Evolutionary conservation across 2,888 invertebrate genomes (phyloP), one percentile per base, ranked within the genome.

Genomic region (Listrodromus nycthemerus): DNA sequence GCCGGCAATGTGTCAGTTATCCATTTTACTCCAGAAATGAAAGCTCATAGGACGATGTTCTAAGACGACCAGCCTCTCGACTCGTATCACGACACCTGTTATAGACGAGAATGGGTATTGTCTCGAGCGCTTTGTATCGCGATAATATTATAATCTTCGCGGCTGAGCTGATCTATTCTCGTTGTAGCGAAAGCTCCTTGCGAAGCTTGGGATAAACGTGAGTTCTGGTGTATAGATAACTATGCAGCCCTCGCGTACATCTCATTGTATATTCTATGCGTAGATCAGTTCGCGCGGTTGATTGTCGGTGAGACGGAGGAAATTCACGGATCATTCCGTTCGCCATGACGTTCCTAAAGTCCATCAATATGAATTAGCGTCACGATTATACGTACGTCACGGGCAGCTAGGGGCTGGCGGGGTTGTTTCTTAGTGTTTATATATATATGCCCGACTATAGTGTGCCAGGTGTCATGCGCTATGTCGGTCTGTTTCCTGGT

Each of bases 291-390:
- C 65, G 63, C 13, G 30, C 80, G 33, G 80, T 77, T 69, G 73
- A 77, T 83, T 80, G 58, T 76, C 80, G 58, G 30, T 45, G 63
- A 63, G 83, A 77, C 83, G 77, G 63, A 73, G 67, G 65, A 77
- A 78, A 84, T 84, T 84, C 74, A 84, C 77, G 78, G 77, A 77
- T 80, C 80, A 74, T 80, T 77, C 73, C 80, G 69, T 74, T 70
- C 80, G 74, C 65, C 73, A 33, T 33, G 78, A 73, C 55, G 77
- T 74, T 73, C 67, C 71, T 69, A 69, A 77, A 69, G 77, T 73
- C 78, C 83, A 77, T 81, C 81, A 81, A 78, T 81, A 81, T 84
- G 84, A 84, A 81, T 78, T 81, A 81, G 77, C 74, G 65, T 16
- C 69, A 24, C 69, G 63, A 63, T 63, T 67, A 27, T 66, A 65